Percentiles rank a stretch among this genome's conserved stretches.
These are phyloP conservation scores for Centropyge bicolor DNA, from an alignment of 2,797 vertebrate genomes.

Conservation along the genomic window DNA sequence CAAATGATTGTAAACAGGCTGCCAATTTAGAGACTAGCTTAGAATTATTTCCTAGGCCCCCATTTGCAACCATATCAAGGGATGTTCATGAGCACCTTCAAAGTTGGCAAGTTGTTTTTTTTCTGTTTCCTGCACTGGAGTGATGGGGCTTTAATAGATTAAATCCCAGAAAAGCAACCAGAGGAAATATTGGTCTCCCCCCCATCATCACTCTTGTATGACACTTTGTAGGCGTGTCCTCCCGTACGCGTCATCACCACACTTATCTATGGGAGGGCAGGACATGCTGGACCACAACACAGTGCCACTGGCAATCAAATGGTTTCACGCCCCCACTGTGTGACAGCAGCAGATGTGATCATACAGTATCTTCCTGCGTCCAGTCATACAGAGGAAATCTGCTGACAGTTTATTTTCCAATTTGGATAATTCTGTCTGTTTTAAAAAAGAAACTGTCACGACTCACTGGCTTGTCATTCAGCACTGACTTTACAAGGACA, in stretches of 20 bases:
- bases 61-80: background rate
- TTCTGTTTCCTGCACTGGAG: background rate
- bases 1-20: background rate
- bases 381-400: constrained; percentile 69
- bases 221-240: constrained; percentile 29
- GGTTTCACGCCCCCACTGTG: constrained; percentile 59
- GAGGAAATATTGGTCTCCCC: constrained; percentile 22
- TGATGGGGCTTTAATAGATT: background rate
- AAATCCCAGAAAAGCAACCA: constrained; percentile 22
- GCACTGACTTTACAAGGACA: background rate
- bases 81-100: background rate
- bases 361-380: constrained; percentile 63
- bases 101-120: background rate
- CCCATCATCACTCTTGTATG: background rate
- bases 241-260: constrained; percentile 4
- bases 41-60: background rate
- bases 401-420: constrained; percentile 52
- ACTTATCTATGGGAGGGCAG: constrained; percentile 69
- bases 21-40: background rate
- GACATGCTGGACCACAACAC: constrained; percentile 33
- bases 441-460: constrained; percentile 16
- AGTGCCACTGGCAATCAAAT: constrained; percentile 71
- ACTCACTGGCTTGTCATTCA: constrained; percentile 1
- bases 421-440: constrained; percentile 15
- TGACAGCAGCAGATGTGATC: constrained; percentile 63